These are phyloP conservation scores for Plagiodera versicolora DNA, from an alignment of 2,888 invertebrate genomes.

Conservation along the genomic window DNA sequence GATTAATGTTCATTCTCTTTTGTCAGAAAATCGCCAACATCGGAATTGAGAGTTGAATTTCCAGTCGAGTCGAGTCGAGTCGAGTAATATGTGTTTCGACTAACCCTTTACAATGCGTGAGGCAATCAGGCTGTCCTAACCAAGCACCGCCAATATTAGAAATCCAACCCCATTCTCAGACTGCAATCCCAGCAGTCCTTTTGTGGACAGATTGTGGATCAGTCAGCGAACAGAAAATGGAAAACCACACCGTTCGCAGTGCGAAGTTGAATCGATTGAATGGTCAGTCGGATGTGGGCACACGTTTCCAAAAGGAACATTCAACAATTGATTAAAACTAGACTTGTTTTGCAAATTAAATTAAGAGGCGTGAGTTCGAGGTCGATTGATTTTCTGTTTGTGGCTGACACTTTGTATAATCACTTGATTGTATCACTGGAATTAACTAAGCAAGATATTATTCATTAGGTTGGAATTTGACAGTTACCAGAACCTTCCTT, in stretches of 20 bases:
- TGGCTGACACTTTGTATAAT: too few relatives aligned
- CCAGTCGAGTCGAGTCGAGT: too few relatives aligned
- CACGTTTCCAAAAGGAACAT: neutral
- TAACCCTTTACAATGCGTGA: too few relatives aligned
- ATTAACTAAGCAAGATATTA: too few relatives aligned
- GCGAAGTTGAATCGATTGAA: conserved; percentile 2
- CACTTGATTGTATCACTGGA: too few relatives aligned
- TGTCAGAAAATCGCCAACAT: neutral
- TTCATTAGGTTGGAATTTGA: too few relatives aligned
- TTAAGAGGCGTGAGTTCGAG: too few relatives aligned
- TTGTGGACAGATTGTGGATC: neutral
- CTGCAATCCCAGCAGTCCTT: neutral
- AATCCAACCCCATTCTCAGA: neutral
- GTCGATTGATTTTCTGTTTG: too few relatives aligned
- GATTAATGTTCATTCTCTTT: neutral
- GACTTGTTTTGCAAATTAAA: too few relatives aligned
- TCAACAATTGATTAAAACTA: too few relatives aligned
- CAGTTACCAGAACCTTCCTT: too few relatives aligned
- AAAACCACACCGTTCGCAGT: neutral
- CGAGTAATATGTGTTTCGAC: too few relatives aligned
- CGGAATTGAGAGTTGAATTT: neutral
- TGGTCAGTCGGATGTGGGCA: conserved; percentile 16
- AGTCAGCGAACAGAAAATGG: neutral
- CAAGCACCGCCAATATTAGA: neutral
- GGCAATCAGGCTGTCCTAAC: neutral